Conservation (phyloP, 2,888 invertebrate species). For the Synanthedon tipuliformis region DNA sequence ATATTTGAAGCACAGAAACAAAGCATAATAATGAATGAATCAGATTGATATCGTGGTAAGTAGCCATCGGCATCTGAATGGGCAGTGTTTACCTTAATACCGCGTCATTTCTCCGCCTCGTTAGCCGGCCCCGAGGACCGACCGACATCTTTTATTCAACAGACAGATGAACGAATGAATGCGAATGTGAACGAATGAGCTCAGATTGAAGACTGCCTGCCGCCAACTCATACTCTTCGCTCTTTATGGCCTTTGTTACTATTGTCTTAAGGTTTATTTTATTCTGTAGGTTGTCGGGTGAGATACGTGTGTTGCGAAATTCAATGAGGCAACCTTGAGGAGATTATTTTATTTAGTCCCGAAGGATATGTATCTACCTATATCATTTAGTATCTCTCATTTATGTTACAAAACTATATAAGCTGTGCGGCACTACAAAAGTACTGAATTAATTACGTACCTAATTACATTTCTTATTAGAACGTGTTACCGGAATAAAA, state of each 20-base stretch:
- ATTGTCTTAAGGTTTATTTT: neutral
- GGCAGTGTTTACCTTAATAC: conserved; percentile 24
- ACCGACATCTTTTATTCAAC: conserved; percentile 47
- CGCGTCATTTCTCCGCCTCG: conserved; percentile 31
- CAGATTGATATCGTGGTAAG: neutral
- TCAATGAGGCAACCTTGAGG: conserved; percentile 4
- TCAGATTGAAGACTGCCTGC: conserved; percentile 8
- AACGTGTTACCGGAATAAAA: no score
- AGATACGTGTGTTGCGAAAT: neutral
- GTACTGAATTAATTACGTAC: no score
- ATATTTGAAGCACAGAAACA: no score
- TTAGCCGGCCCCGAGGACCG: conserved; percentile 17
- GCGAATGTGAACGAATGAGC: conserved; percentile 14
- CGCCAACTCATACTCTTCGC: neutral
- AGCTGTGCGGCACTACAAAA: no score
- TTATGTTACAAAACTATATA: no score
- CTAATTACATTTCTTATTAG: no score
- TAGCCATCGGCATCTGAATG: conserved; percentile 12
- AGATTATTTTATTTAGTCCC: conserved; percentile 13
- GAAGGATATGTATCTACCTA: conserved; percentile 7
- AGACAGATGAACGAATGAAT: conserved; percentile 36
- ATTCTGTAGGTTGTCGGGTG: neutral
- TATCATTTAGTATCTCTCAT: neutral
- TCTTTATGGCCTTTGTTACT: neutral
- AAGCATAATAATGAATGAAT: neutral